phyloP scores from a whole-genome alignment of 2,113 vertebrate species.

The Calidris pygmaea region DNA sequence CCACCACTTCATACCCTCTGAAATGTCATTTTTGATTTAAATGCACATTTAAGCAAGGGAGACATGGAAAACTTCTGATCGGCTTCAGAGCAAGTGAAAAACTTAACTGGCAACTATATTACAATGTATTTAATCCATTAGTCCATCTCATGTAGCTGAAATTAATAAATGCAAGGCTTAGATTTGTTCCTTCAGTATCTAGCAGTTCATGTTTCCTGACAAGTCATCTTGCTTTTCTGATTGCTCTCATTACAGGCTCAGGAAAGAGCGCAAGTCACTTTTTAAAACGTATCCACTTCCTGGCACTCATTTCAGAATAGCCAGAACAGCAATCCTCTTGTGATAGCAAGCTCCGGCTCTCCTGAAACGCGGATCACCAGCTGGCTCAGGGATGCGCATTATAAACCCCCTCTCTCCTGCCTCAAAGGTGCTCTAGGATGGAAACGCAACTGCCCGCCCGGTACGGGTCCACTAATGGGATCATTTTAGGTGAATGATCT shows the following conservation, averaged over 20 bases:
- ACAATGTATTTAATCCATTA: slow-evolving; percentile 39
- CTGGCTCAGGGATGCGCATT: not conserved
- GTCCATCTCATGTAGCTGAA: not conserved
- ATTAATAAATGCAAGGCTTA: slow-evolving; percentile 33
- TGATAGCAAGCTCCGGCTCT: not conserved
- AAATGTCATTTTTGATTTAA: not conserved
- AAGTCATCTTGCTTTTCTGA: not conserved
- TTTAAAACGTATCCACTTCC: not conserved
- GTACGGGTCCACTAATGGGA: accelerated
- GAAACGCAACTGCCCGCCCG: not conserved
- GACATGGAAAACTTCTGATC: not conserved
- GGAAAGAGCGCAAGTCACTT: not conserved
- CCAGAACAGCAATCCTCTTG: not conserved
- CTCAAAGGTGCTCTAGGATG: accelerated
- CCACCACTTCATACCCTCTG: not conserved
- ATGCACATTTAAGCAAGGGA: not conserved
- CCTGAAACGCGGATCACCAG: not conserved
- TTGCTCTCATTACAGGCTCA: not conserved
- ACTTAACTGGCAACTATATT: slow-evolving; percentile 7
- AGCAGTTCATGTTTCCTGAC: not conserved
- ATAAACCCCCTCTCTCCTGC: not conserved
- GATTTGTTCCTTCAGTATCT: not conserved
- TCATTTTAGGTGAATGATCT: not conserved
- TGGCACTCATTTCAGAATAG: not conserved
- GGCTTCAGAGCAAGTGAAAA: not conserved